Conservation (phyloP, 2,888 invertebrate genomes). For the Blomia tropicalis region DNA sequence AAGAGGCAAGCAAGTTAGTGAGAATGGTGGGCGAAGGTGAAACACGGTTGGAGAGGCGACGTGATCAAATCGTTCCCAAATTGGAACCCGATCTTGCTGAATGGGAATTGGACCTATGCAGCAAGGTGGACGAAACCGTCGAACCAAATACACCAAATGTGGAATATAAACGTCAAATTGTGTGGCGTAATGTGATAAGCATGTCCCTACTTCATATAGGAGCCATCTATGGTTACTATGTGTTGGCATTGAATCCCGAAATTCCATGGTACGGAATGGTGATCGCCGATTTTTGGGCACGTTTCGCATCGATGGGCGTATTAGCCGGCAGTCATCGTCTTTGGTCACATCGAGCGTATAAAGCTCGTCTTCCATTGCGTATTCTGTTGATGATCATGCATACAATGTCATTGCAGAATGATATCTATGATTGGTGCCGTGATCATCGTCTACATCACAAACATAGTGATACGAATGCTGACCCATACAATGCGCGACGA, state of each 20-base stretch:
- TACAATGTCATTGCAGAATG: conserved; percentile 23
- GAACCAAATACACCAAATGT: no score
- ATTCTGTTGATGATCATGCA: conserved; percentile 23
- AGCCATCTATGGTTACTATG: conserved; percentile 1
- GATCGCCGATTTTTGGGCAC: neutral
- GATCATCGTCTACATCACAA: conserved; percentile 36
- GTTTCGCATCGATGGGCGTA: conserved; percentile 12
- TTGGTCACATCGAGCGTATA: conserved; percentile 29
- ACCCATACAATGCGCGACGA: conserved; percentile 35
- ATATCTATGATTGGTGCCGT: conserved; percentile 32
- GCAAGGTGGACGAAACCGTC: neutral
- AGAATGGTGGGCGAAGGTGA: conserved; percentile 9
- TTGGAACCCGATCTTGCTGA: neutral
- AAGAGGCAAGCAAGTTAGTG: no score
- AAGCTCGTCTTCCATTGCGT: conserved; percentile 27
- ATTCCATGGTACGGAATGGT: conserved; percentile 4
- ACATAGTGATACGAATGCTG: conserved; percentile 36
- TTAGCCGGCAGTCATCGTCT: conserved; percentile 25
- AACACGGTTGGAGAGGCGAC: neutral
- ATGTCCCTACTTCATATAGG: neutral
- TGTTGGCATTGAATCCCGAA: neutral
- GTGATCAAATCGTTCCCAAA: neutral
- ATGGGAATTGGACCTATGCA: neutral
- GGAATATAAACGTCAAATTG: conserved; percentile 4
- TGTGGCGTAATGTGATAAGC: conserved; percentile 17